Evolutionary conservation across 2,888 invertebrate species (phyloP), one percentile per base, ranked within the genome.

Genomic region (Hybos culiciformis): DNA sequence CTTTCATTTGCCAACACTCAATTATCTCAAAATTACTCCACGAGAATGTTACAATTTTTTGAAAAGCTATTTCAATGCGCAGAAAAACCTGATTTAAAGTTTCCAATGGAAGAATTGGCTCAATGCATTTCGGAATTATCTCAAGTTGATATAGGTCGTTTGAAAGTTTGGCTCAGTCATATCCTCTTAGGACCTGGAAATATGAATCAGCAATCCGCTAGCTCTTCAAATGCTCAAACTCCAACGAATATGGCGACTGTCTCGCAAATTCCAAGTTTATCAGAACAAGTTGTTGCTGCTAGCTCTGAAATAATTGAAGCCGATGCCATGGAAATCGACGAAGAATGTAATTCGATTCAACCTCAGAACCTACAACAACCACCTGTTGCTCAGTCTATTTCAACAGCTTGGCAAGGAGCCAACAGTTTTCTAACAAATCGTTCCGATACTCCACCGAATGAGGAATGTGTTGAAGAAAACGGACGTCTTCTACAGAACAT

Each of bases 1-100:
- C 69, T 93, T 40, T 82, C 87, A 0, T 83, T 88, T 4, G 80
- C 88, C 0, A 82, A 79, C 43, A 78, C 81, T 0, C 75, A 79
- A 41, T 75, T 78, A 50, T 75, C 78, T 0, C 72, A 75, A 50
- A 70, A 71, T n/a, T 86, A 84, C 57, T 77, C 82, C 14, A 80
- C 81, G 19, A 73, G 79, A 55, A 80, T 91, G 33, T 71, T 93
- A 47, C 85, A 80, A 55, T 83, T 86, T 59, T 82, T 85, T 59
- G 83, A 82, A 54, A 78, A 77, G 57, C 66, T 86, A 4, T 80
- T 80, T 54, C 76, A 74, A 59, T 66, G 70, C 38, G 73, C 76
- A 7, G 76, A 78, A 46, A 78, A 77, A 54, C 69, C 72, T 43
- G 72, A 73, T 39, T 73, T 71, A n/a, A 74, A 72, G 58, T 74